Base-by-base conservation (phyloP, 2,888 invertebrate genomes). In the Perdita meconis region DNA sequence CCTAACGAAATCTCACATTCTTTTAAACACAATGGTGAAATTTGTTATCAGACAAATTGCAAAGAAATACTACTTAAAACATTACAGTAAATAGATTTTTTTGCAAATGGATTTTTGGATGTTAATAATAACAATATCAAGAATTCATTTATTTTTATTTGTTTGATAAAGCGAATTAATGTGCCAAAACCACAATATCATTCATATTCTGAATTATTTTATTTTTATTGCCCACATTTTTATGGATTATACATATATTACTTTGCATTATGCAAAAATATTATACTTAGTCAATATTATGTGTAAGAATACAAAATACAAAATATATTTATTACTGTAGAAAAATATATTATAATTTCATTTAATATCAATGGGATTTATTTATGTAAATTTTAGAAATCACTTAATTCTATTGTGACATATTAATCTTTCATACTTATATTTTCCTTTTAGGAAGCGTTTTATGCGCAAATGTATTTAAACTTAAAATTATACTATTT, bases 121-220 rank as follows among this genome's bases (percentile, higher is more conserved):
- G 34, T 34, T 60, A 47, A 26, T 56, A 44, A 51, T 50, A 34
- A 4, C 12, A 36, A 57, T 67, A 13, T 38, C 26, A 36, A 56
- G 16, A 30, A 19, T 26, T 57, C 16, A 19, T 34, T 16, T 13
- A 2, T 24, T 47, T 38, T 30, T 2, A 26, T 66, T 60, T 55
- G 3, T 42, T 75, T 47, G 19, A 44, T 22, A 51, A 40, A 59
- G 36, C 6, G 30, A 55, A 57, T 38, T 34, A 38, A 61, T 60
- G 74, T 78, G 77, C 77, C 77, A 78, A 78, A 69, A n/a, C 64
- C 40, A n/a, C 13, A 36, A 34, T 38, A 50, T 26, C 10, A 22
- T 61, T 72, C 24, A 53, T 12, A 56, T 61, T 44, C n/a, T 16
- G 36, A n/a, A 38, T 50, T 26, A 38, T 50, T 26, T 36, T 59